A percentile compares a stretch with the other conserved stretches of the same genome.
These are phyloP conservation scores for Knipowitschia caucasica DNA, from an alignment of 2,797 vertebrate genomes.

Conservation along the genomic window DNA sequence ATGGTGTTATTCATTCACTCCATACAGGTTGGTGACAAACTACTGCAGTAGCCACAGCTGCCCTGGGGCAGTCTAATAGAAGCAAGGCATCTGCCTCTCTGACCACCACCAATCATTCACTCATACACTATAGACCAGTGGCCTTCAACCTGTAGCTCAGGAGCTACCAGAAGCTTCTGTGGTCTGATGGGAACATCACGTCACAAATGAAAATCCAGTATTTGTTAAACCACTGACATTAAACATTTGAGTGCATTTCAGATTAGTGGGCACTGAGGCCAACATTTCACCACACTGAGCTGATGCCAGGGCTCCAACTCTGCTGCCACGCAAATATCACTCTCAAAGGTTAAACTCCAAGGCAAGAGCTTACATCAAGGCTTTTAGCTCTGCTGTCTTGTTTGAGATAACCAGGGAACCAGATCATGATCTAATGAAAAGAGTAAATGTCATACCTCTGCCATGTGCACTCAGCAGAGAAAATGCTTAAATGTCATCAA, in stretches of 20 bases:
- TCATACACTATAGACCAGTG: too few species aligned
- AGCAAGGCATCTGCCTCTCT: too few species aligned
- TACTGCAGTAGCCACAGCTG: too few species aligned
- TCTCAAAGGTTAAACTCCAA: constrained; percentile 41
- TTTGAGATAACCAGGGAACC: constrained; percentile 31
- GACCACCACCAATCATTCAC: too few species aligned
- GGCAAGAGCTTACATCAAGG: constrained; percentile 25
- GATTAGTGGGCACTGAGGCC: not conserved
- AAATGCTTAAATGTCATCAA: constrained; percentile 57
- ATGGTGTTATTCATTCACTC: too few species aligned
- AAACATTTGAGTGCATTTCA: not conserved
- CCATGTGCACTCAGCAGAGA: constrained; percentile 32
- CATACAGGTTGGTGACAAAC: too few species aligned
- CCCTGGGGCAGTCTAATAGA: too few species aligned
- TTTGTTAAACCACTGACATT: too few species aligned
- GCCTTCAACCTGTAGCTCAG: too few species aligned
- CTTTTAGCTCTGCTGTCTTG: constrained; percentile 16
- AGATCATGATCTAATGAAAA: constrained; percentile 40
- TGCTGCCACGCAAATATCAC: constrained; percentile 22
- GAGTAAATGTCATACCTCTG: constrained; percentile 59
- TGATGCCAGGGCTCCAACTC: not conserved
- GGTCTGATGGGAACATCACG: too few species aligned
- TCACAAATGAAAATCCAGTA: too few species aligned
- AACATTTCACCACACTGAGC: not conserved
- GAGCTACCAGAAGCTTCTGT: too few species aligned